These are phyloP conservation scores for Drosophila bifasciata DNA, from an alignment of 1,140 invertebrate species.

Conservation along the genomic window DNA sequence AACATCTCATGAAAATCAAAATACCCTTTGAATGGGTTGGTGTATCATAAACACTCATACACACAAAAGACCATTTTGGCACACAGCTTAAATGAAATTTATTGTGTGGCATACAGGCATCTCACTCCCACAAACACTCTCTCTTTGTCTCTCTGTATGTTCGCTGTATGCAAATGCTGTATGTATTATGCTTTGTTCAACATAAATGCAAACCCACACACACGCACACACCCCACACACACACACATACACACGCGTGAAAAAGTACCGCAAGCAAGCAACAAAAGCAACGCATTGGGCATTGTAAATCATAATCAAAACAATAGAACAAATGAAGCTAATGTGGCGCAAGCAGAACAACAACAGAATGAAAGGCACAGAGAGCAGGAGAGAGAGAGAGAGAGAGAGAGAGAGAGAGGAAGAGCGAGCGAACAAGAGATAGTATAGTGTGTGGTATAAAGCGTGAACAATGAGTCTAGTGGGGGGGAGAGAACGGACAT, in stretches of 20 bases:
- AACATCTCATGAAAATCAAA: no score
- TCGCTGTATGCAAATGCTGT: slow-evolving; percentile 49
- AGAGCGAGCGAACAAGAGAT: slow-evolving; percentile 10
- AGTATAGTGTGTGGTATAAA: slow-evolving; percentile 6
- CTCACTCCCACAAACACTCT: slow-evolving; percentile 8
- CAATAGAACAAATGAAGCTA: slow-evolving; percentile 83
- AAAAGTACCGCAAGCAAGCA: slow-evolving; percentile 52
- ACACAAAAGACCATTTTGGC: slow-evolving; percentile 49
- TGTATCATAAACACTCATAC: neutral
- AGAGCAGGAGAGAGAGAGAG: slow-evolving; percentile 16
- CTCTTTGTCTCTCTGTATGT: neutral
- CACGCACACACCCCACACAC: slow-evolving; percentile 21
- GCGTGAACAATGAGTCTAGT: neutral
- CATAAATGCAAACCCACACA: slow-evolving; percentile 36
- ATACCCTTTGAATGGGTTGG: no score
- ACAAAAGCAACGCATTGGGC: slow-evolving; percentile 77
- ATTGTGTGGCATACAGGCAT: slow-evolving; percentile 58
- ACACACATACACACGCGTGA: slow-evolving; percentile 20
- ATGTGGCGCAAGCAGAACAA: slow-evolving; percentile 66
- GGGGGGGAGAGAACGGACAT: no score
- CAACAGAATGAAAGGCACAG: slow-evolving; percentile 33
- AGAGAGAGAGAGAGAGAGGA: slow-evolving; percentile 14
- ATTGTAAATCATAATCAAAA: slow-evolving; percentile 83
- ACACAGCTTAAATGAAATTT: slow-evolving; percentile 70
- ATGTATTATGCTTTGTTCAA: slow-evolving; percentile 57